phyloP scores from a whole-genome alignment of 2,797 vertebrate species.

The Gymnothorax reevesii region DNA sequence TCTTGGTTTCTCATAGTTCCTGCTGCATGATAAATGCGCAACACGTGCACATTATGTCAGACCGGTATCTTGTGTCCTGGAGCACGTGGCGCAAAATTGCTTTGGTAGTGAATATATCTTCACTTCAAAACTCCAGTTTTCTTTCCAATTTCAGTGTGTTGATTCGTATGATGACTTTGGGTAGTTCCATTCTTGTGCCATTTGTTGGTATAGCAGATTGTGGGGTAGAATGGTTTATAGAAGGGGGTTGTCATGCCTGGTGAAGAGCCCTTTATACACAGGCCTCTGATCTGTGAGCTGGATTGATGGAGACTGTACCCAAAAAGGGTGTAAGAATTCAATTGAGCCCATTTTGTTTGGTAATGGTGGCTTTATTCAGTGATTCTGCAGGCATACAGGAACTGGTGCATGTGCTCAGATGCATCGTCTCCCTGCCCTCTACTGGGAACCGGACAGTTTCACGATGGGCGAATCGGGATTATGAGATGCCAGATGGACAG shows the following conservation, averaged over 20 bases:
- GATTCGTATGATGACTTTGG: not conserved
- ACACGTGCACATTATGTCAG: not conserved
- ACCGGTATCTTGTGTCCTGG: no score
- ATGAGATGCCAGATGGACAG: conserved; percentile 14
- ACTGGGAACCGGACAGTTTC: not conserved
- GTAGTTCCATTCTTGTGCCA: not conserved
- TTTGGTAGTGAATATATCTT: no score
- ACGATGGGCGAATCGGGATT: conserved; percentile 43
- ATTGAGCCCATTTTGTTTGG: conserved; percentile 22
- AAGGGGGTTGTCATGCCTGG: not conserved
- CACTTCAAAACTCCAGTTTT: no score
- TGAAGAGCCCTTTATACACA: not conserved
- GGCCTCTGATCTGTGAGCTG: not conserved
- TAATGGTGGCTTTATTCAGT: conserved; percentile 69
- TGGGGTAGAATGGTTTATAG: not conserved
- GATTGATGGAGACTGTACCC: not conserved
- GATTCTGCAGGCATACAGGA: conserved; percentile 48
- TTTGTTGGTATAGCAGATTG: not conserved
- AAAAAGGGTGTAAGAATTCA: not conserved
- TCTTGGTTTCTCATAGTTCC: not conserved
- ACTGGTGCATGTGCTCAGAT: conserved; percentile 23
- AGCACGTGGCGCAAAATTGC: no score
- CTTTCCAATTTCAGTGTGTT: no score
- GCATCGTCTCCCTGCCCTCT: conserved; percentile 25
- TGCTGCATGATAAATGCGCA: not conserved